Base-by-base conservation (phyloP, 2,888 invertebrate genomes). In the Strigamia transsilvanica region DNA sequence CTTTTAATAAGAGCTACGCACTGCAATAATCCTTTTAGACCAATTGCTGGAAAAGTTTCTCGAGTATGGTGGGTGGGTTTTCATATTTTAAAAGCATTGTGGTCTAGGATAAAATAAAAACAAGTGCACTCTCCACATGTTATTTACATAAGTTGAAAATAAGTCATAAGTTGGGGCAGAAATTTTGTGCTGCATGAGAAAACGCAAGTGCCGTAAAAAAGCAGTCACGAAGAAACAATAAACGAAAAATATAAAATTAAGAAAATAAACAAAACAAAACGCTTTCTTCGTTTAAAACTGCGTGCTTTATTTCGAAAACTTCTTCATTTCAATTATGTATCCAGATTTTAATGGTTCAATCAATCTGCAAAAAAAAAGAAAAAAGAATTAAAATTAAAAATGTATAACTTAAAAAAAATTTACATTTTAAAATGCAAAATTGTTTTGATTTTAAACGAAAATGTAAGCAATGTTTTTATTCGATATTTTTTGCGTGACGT, bases 1-100 rank as follows among this genome's bases (percentile, higher is more conserved):
- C 66, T 66, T 66, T 66, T 66, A 66, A 66, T 66, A 66, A 66
- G 66, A 66, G 66, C 66, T 66, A 66, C 66, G 66, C 66, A 66
- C 66, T 66, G 66, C 66, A 23, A 66, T 66, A 66, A 66, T 66
- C 66, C 66, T 66, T 66, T 66, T 66, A 66, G 66, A 66, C 66
- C 66, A 66, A 66, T 66, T 66, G 66, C 66, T 66, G 27, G 66
- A 66, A 61, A 66, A 66, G 66, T 66, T 66, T 66, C 66, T 66
- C 66, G 66, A 27, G 27, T 27, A 66, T 66, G 66, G 66, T 27
- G 51, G 51, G 51, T 51, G 51, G 15, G n/a, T 66, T 66, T 66
- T 66, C 66, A 66, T 66, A 66, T 66, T 66, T 66, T 66, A 66
- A 66, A 66, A 66, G 66, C 66, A 66, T 66, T 66, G 66, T 66